Percentiles rank a stretch among this genome's conserved stretches.
Conservation (phyloP, 1,140 invertebrate genomes). For the Pseudomyrmex flavicornis region DNA sequence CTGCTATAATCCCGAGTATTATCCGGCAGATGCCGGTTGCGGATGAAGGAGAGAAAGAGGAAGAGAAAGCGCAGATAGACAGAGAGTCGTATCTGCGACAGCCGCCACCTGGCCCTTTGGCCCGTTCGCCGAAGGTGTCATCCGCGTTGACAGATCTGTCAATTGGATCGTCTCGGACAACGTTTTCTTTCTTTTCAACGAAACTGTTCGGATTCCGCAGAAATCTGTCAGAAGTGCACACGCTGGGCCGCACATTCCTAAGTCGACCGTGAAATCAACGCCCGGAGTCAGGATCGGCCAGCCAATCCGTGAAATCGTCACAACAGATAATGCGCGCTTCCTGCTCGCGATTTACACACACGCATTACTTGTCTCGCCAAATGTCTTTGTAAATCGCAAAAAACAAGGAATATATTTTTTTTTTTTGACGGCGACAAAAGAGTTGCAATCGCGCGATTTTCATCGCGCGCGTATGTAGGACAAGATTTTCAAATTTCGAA, state of each 20-base stretch:
- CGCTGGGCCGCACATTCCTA: conserved; percentile 39
- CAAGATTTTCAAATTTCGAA: conserved; percentile 33
- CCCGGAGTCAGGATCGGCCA: conserved; percentile 52
- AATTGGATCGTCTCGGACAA: conserved; percentile 74
- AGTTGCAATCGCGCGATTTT: background rate
- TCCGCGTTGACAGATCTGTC: conserved; percentile 82
- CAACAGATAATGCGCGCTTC: background rate
- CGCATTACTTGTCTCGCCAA: background rate
- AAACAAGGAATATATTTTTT: no score
- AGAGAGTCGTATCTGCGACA: conserved; percentile 73
- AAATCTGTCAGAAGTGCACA: conserved; percentile 32
- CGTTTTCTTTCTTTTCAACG: conserved; percentile 32
- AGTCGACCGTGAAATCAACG: conserved; percentile 67
- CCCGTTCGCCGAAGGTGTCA: conserved; percentile 77
- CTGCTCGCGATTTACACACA: background rate
- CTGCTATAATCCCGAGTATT: conserved; percentile 81
- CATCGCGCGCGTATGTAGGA: no score
- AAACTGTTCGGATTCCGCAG: conserved; percentile 55
- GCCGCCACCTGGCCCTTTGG: conserved; percentile 70
- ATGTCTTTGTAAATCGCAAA: no score
- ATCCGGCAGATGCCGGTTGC: conserved; percentile 81
- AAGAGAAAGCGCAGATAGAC: conserved; percentile 56
- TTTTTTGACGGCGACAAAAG: no score
- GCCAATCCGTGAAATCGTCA: conserved; percentile 45
- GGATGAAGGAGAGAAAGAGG: conserved; percentile 45